Evolutionary conservation across 2,113 vertebrate genomes (phyloP).

Genomic region (Antechinus stuartii): DNA sequence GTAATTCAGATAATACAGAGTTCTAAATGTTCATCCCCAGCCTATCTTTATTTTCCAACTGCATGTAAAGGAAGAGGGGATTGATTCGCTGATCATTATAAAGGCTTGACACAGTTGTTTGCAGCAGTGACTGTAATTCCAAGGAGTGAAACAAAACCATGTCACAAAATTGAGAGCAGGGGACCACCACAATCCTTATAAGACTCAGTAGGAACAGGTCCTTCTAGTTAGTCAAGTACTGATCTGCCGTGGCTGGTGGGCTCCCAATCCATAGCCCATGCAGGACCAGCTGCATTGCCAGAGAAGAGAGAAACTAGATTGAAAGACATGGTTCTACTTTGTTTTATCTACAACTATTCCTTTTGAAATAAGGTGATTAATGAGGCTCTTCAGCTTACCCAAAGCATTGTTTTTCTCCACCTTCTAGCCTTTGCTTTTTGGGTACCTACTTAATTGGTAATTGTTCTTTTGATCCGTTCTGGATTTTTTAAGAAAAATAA

Average conservation of each 20-base stretch:
- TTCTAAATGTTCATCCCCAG: constrained; percentile 64
- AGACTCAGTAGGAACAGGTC: constrained; percentile 2
- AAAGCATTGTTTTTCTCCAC: constrained; percentile 79
- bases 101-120: constrained; percentile 72
- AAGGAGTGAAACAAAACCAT: constrained; percentile 71
- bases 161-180: constrained; percentile 55
- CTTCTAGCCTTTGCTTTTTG: constrained; percentile 75
- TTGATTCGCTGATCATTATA: constrained; percentile 65
- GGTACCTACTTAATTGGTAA: constrained; percentile 77
- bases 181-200: constrained; percentile 30
- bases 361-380: constrained; percentile 48
- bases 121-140: constrained; percentile 55
- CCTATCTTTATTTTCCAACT: constrained; percentile 56
- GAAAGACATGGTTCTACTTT: constrained; percentile 58
- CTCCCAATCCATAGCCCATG: constrained; percentile 21
- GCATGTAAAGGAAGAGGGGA: constrained; percentile 53
- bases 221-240: constrained; percentile 40
- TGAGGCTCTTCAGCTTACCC: constrained; percentile 68
- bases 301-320: constrained; percentile 59
- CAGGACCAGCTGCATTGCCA: constrained; percentile 4
- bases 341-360: constrained; percentile 55
- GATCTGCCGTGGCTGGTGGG: background rate
- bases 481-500: constrained; percentile 79
- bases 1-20: constrained; percentile 73
- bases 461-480: constrained; percentile 78